phyloP scores from a whole-genome alignment of 2,797 vertebrate genomes.

The Diglossa cyanea region DNA sequence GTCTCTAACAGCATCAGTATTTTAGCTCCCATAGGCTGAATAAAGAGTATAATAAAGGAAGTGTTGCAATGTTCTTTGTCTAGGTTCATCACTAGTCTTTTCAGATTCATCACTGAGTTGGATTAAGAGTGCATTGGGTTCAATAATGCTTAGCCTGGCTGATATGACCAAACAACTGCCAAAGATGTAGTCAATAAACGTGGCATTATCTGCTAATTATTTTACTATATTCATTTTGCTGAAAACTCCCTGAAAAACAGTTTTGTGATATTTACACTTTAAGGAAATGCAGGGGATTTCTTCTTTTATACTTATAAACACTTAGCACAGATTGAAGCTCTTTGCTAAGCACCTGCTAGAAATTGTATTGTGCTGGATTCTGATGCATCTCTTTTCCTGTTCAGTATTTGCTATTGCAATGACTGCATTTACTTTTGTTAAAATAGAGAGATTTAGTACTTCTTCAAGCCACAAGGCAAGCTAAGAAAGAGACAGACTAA shows the following conservation, averaged over 20 bases:
- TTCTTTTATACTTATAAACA: background rate
- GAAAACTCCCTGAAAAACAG: background rate
- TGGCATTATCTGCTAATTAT: background rate
- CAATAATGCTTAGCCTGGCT: background rate
- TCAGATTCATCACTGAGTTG: background rate
- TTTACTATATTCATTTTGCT: background rate
- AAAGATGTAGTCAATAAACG: background rate
- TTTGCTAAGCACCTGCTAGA: background rate
- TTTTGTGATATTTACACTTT: background rate
- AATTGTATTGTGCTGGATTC: background rate
- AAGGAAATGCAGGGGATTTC: background rate
- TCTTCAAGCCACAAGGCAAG: background rate
- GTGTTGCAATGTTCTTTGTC: background rate
- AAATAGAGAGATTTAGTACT: background rate
- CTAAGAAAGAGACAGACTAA: background rate
- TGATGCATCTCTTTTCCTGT: background rate
- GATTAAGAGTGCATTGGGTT: background rate
- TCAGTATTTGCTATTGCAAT: background rate
- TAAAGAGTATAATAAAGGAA: background rate
- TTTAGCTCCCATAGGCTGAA: background rate
- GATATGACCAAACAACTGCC: background rate
- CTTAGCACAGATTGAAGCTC: background rate
- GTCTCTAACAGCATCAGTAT: background rate
- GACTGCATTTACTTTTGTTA: background rate
- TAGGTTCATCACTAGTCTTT: background rate